A percentile compares a stretch with the other conserved stretches of the same genome.
Evolutionary conservation across 1,140 invertebrate genomes (phyloP).

Genomic region (Dysdera silvatica): DNA sequence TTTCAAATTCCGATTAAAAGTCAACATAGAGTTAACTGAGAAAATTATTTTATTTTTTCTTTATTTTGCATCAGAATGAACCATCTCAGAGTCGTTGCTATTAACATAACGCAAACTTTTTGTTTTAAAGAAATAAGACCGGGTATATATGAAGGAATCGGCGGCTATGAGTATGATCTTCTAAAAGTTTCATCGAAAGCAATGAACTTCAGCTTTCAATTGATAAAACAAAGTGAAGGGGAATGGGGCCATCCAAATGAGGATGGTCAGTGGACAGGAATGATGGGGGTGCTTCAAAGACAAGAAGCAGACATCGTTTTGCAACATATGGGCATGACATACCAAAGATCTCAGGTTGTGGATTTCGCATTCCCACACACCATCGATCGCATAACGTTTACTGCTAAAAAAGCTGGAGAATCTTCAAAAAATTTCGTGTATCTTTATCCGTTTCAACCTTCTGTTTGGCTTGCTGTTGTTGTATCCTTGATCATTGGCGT

Average conservation of each 20-base stretch:
- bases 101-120: too few relatives aligned
- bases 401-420: neutral
- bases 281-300: constrained; percentile 4
- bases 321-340: neutral
- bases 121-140: too few relatives aligned
- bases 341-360: neutral
- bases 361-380: constrained; percentile 1
- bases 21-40: too few relatives aligned
- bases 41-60: too few relatives aligned
- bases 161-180: too few relatives aligned
- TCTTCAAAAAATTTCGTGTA: neutral
- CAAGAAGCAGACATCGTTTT: constrained; percentile 5
- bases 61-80: too few relatives aligned
- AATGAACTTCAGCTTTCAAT: neutral
- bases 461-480: neutral
- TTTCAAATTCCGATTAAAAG: too few relatives aligned
- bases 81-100: too few relatives aligned
- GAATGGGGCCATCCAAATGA: neutral
- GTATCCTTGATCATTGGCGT: too few relatives aligned
- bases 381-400: neutral
- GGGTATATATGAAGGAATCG: too few relatives aligned
- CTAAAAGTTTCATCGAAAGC: neutral
- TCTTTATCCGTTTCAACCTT: neutral
- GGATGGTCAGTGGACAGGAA: constrained; percentile 1
- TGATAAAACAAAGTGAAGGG: neutral